Evolutionary conservation across 2,888 invertebrate genomes (phyloP), one percentile per base, ranked within the genome.

Genomic region (Callyntrura guangdongensis): DNA sequence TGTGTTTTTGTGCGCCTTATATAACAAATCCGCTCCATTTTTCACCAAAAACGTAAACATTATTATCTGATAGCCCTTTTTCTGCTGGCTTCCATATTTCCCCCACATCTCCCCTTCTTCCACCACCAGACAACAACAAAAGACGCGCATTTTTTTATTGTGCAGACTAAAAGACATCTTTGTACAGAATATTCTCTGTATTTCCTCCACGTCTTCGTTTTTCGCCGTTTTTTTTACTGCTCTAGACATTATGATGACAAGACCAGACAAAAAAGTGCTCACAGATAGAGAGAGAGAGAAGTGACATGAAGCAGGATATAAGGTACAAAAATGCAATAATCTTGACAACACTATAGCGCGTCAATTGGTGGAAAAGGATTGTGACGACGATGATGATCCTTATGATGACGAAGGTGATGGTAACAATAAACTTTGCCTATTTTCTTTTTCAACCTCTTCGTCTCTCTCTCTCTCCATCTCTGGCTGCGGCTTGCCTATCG

Each of bases 391-490:
- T n/a, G n/a, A n/a, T n/a, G n/a, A n/a, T n/a, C 77, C 17, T 77
- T 49, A 77, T 77, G 77, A 72, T 72, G 77, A 53, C 53, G 77
- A 53, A 49, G 53, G 77, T 77, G 77, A 77, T 77, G 77, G 77
- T 53, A 77, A 49, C 77, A 53, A 77, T 53, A 77, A 49, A 77
- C 77, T 49, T n/a, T 45, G 4, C 20, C 20, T 61, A 22, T 61
- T 2, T 64, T 67, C 27, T 67, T 67, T 61, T 72, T 77, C 22
- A 74, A 74, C 49, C 8, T 72, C 47, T 72, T n/a, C n/a, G n/a
- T n/a, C n/a, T 17, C 61, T n/a, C 17, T 69, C 17, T 36, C 27
- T 69, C 11, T 69, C 61, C 27, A 5, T 67, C 27, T 53, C 12
- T 27, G n/a, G 27, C 25, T 22, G 9, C 14, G 36, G 45, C 36